Base-by-base conservation (phyloP, 1,140 invertebrate genomes). In the Drosophila pandora region DNA sequence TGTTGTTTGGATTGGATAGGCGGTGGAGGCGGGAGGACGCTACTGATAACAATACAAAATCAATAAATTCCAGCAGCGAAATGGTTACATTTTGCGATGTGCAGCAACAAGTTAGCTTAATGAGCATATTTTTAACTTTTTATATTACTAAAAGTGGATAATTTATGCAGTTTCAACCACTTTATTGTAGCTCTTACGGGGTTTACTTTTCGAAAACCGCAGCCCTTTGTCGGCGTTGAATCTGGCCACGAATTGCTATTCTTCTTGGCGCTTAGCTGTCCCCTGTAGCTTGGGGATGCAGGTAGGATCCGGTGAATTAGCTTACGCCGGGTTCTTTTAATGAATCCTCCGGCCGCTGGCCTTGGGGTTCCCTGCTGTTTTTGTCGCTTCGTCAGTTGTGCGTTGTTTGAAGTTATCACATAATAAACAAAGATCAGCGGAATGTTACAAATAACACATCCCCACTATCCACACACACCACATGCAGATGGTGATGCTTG, bases 11-110 rank as follows among this genome's bases (percentile, higher is more conserved):
- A 25, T 25, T 22, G 13, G 30, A 7, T 28, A 6, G 25, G 25
- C 5, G 6, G 3, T 2, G 8, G 47, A 25, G 60, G 23, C 23
- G 61, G 10, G 12, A 28, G 22, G 22, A 5, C 25, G 13, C 23
- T 47, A 50, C 39, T 69, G 65, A 69, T 69, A 69, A 69, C 63
- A 49, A 58, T 23, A 74, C 71, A 65, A 75, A 75, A 75, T 75
- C 71, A 75, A 75, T 75, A 75, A 74, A 48, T 21, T 47, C 28
- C 43, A 22, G 10, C 3, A 49, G 22, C 64, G 39, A 68, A 64
- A 69, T 9, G 43, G 13, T 3, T 22, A 3, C 22, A 3, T 25
- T n/a, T 12, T 25, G 22, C 6, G 8, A 8, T 12, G 32, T 53
- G 25, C 58, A 62, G 49, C 70, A 73, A 72, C 70, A 73, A 73